Evolutionary conservation across 2,888 invertebrate species (phyloP).

Genomic region (Diadromus collaris): DNA sequence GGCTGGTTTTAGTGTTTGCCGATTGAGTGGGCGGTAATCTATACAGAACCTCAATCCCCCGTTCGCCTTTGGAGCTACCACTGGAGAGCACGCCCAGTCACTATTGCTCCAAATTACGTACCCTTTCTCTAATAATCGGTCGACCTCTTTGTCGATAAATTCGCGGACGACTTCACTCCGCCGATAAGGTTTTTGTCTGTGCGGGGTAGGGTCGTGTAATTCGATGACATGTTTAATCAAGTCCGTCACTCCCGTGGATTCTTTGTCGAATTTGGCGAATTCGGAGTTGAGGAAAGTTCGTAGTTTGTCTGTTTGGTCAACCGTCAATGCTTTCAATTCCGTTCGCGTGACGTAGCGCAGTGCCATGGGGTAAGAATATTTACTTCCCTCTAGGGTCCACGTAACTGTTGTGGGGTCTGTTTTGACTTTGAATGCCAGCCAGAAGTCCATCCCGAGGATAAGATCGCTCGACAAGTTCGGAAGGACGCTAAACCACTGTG

Average conservation of each 20-base stretch:
- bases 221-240: background rate
- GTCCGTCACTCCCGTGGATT: background rate
- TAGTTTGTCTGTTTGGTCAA: background rate
- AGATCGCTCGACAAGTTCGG: background rate
- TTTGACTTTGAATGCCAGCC: background rate
- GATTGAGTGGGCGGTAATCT: too few species aligned
- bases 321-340: background rate
- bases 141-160: too few species aligned
- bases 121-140: too few species aligned
- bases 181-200: background rate
- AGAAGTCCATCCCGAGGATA: background rate
- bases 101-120: too few species aligned
- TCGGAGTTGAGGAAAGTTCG: background rate
- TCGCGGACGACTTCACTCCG: too few species aligned
- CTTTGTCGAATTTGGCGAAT: background rate
- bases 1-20: too few species aligned
- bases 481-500: constrained; percentile 15
- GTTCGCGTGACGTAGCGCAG: background rate
- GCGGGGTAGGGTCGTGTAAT: background rate
- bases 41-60: too few species aligned
- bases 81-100: too few species aligned
- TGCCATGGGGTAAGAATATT: constrained; percentile 25
- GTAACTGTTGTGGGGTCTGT: background rate
- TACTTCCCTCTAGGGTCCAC: constrained; percentile 24
- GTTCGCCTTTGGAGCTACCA: too few species aligned